Conservation (phyloP, 1,140 invertebrate species). For the Cydia strobilella region DNA sequence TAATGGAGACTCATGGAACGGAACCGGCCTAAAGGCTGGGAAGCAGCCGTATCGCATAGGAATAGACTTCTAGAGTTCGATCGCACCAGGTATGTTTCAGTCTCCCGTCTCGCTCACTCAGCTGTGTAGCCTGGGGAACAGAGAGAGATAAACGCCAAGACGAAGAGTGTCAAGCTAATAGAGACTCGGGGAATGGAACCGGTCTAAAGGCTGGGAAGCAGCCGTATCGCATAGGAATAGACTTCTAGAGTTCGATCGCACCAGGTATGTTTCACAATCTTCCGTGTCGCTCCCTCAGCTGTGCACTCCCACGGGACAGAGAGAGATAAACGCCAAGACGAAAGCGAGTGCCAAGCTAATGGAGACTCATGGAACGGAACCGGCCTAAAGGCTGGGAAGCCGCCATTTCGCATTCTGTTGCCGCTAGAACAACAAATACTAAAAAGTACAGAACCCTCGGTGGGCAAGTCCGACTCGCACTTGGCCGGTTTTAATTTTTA, state of each 20-base stretch:
- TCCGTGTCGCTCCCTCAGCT: conserved; percentile 75
- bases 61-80: conserved; percentile 89
- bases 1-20: conserved; percentile 86
- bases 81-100: too few relatives aligned
- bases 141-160: too few relatives aligned
- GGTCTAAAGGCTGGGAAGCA: conserved; percentile 81
- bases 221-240: conserved; percentile 91
- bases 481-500: too few relatives aligned
- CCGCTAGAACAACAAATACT: too few relatives aligned
- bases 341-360: conserved; percentile 86
- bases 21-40: conserved; percentile 79
- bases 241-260: conserved; percentile 85
- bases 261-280: too few relatives aligned
- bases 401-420: conserved; percentile 89
- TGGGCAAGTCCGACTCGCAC: too few relatives aligned
- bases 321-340: conserved; percentile 83
- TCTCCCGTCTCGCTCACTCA: conserved; percentile 45
- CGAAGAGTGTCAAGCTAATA: conserved; percentile 85
- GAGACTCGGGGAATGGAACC: conserved; percentile 85
- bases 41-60: conserved; percentile 89
- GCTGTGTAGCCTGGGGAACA: conserved; percentile 90
- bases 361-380: conserved; percentile 84
- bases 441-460: too few relatives aligned
- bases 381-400: conserved; percentile 81
- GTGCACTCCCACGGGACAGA: conserved; percentile 87